Evolutionary conservation across 2,888 invertebrate genomes (phyloP), one percentile per base, ranked within the genome.

Genomic region (Biston betularia): DNA sequence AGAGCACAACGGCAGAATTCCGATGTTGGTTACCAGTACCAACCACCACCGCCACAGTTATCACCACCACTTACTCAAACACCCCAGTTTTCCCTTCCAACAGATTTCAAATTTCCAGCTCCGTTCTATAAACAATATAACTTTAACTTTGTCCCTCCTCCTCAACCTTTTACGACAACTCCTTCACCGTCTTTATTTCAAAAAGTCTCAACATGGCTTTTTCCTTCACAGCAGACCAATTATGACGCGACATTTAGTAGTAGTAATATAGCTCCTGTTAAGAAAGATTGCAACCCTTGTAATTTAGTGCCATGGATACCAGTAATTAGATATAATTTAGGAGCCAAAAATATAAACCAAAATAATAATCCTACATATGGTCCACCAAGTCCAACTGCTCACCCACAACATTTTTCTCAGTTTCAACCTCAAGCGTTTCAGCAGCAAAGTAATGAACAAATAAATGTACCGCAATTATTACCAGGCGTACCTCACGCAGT

Each of bases 261-360:
- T 73, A 82, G 80, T 70, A 86, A 81, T 70, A 70, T 84, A 79
- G 79, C 81, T 34, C 87, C 89, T 63, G 82, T 88, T 53, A 94
- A 94, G 71, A 95, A 94, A 79, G 94, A 95, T 71, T 97, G 97
- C 80, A 96, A 96, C 80, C 95, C 96, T 62, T 97, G 97, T 81
- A 97, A 97, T 84, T 94, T 95, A 83, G 95, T 96, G 79, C 97
- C 97, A 67, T 97, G 97, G 97, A 95, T 97, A 76, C 97, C 97
- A 45, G 95, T 97, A 70, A 88, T 93, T 76, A 89, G 88, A 85
- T 94, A 92, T 81, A 89, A 91, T 79, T 77, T 89, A 82, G 87
- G 86, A 74, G 81, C 84, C 75, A 88, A 89, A 86, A 89, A 84
- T 82, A 63, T 79, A 68, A 79, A 83, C 63, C 85, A 84, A 71